These are phyloP conservation scores for Synergus japonicus DNA, from an alignment of 2,888 invertebrate species.

Conservation along the genomic window DNA sequence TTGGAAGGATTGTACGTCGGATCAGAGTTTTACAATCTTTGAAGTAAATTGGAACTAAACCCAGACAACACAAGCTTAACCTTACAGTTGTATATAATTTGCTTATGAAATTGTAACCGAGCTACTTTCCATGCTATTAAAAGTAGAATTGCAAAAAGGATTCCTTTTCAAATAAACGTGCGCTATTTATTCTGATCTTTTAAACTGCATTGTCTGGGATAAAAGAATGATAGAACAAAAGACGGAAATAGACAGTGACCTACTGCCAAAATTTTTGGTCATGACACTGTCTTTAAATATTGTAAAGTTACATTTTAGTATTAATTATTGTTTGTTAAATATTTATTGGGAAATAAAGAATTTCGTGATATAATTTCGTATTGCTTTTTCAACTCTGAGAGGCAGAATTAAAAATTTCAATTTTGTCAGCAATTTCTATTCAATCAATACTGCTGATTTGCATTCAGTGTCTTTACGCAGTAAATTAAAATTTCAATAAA, in stretches of 20 bases:
- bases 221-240: slow-evolving; percentile 12
- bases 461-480: too few species aligned
- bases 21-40: neutral
- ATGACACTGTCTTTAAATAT: slow-evolving; percentile 30
- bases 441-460: too few species aligned
- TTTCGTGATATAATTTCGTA: slow-evolving; percentile 26
- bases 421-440: too few species aligned
- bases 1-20: neutral
- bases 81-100: slow-evolving; percentile 25
- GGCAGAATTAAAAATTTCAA: too few species aligned
- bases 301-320: slow-evolving; percentile 41
- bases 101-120: slow-evolving; percentile 33
- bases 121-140: slow-evolving; percentile 28
- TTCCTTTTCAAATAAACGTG: slow-evolving; percentile 15
- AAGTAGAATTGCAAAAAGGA: slow-evolving; percentile 20
- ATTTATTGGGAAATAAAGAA: slow-evolving; percentile 41
- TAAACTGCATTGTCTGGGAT: slow-evolving; percentile 32
- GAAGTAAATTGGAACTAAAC: slow-evolving; percentile 16
- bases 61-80: slow-evolving; percentile 27
- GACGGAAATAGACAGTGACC: slow-evolving; percentile 15
- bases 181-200: slow-evolving; percentile 5
- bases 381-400: neutral
- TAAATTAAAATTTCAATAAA: neutral
- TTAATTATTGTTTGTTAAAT: slow-evolving; percentile 39
- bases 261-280: neutral